Conservation (phyloP, 2,888 invertebrate genomes). For the Pollenia angustigena region DNA sequence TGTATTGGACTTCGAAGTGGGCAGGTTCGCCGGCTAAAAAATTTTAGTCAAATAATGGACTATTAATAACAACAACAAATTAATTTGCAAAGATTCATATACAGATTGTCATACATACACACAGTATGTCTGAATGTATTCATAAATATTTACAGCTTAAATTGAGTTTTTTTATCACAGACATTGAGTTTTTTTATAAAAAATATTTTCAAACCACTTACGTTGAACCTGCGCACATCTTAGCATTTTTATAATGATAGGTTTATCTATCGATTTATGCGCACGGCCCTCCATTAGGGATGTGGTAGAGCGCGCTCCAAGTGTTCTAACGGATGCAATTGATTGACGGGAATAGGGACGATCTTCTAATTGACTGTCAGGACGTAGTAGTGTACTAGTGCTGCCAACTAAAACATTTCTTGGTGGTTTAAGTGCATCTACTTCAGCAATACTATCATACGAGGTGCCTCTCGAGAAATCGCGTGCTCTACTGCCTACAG, state of each 20-base stretch:
- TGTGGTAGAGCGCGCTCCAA: conserved; percentile 74
- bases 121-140: not conserved
- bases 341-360: conserved; percentile 73
- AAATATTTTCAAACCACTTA: conserved; percentile 85
- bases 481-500: conserved; percentile 76
- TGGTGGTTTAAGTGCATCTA: conserved; percentile 72
- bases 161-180: not conserved
- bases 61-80: not conserved
- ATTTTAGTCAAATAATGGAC: conserved; percentile 6
- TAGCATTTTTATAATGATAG: conserved; percentile 89
- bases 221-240: conserved; percentile 92
- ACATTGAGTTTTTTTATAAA: not conserved
- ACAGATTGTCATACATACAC: not conserved
- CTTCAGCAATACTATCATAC: conserved; percentile 78
- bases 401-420: conserved; percentile 74
- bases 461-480: conserved; percentile 80
- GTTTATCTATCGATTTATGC: conserved; percentile 84
- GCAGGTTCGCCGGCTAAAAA: conserved; percentile 92
- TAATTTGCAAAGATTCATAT: not conserved
- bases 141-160: not conserved
- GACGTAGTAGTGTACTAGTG: conserved; percentile 71
- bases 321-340: conserved; percentile 69
- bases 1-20: conserved; percentile 91
- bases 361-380: conserved; percentile 71
- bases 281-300: conserved; percentile 73